Conservation (phyloP, 2,888 invertebrate species). For the Resseliella maxima region DNA sequence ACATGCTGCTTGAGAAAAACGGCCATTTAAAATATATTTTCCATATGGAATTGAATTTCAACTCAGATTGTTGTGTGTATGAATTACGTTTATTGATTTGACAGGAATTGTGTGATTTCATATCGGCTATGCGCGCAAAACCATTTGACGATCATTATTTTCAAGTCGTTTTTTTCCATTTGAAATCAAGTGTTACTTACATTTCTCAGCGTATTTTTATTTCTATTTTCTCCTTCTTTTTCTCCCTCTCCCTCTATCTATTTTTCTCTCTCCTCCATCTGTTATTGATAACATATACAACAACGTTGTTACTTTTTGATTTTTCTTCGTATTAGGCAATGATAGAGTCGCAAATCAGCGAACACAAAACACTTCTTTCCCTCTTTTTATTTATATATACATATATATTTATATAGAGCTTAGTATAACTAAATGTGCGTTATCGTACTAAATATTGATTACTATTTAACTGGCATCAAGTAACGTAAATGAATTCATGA, state of each 20-base stretch:
- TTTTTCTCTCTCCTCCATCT: neutral
- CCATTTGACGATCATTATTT: no score
- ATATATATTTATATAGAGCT: neutral
- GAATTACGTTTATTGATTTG: no score
- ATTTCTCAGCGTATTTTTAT: neutral
- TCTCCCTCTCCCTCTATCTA: neutral
- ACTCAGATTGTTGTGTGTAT: no score
- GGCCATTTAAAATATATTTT: no score
- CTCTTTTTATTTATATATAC: neutral
- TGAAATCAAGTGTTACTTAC: neutral
- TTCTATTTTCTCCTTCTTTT: neutral
- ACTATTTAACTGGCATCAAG: neutral
- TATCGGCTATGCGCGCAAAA: no score
- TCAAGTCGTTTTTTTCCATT: neutral
- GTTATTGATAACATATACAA: no score
- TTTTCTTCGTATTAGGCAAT: neutral
- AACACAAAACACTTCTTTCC: neutral
- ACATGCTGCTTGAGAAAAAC: neutral
- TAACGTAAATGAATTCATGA: neutral
- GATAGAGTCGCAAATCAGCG: neutral
- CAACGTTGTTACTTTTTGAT: no score
- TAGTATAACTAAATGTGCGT: neutral
- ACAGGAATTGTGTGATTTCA: no score
- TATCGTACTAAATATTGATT: slow-evolving; percentile 18
- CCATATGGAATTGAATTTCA: no score